A percentile compares a stretch with the other conserved stretches of the same genome.
Conservation (phyloP, 2,888 invertebrate genomes). For the Eilema griseolum region DNA sequence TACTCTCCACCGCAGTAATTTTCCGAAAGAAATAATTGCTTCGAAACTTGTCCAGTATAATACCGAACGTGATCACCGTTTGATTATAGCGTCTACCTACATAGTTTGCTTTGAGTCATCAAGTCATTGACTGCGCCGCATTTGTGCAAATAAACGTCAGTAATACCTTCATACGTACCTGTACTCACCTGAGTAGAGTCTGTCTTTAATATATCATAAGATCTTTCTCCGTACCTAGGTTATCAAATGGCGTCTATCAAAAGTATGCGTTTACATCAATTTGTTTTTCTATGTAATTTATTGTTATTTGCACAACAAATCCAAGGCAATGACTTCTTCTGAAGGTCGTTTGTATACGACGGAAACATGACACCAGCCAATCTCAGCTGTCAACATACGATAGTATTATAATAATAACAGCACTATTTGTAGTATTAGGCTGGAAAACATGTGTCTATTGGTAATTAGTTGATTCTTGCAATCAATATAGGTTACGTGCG, state of each 20-base stretch:
- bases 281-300: constrained; percentile 6
- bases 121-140: neutral
- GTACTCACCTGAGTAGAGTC: neutral
- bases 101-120: neutral
- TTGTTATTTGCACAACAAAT: constrained; percentile 26
- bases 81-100: neutral
- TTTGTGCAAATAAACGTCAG: neutral
- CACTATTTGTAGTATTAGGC: neutral
- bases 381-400: neutral
- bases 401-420: neutral
- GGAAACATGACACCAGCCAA: constrained; percentile 1
- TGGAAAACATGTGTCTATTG: too few species aligned
- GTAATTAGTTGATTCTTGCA: too few species aligned
- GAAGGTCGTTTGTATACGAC: constrained; percentile 24
- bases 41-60: neutral
- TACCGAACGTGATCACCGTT: neutral
- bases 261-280: neutral
- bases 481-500: neutral
- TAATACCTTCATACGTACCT: neutral
- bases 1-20: neutral
- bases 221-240: too few species aligned
- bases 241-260: too few species aligned
- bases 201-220: too few species aligned
- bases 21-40: neutral
- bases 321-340: constrained; percentile 30